Conservation (phyloP, 2,113 vertebrate genomes). For the Clupea harengus region DNA sequence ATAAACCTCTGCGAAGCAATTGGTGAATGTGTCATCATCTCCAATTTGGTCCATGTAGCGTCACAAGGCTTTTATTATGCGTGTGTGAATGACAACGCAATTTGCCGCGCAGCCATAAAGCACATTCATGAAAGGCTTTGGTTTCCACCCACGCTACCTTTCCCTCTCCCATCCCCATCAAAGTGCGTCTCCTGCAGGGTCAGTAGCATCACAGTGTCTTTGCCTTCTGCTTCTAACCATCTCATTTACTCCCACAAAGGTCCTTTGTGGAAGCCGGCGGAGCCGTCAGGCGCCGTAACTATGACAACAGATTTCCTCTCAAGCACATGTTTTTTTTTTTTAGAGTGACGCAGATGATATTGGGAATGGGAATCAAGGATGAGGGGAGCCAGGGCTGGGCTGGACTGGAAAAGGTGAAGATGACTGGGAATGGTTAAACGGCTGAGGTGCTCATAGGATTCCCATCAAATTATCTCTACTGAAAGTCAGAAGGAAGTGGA, state of each 20-base stretch:
- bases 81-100: neutral
- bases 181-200: conserved; percentile 23
- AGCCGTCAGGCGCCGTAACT: conserved; percentile 47
- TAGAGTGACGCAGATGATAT: neutral
- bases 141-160: neutral
- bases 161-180: conserved; percentile 20
- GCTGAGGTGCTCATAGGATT: neutral
- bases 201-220: conserved; percentile 36
- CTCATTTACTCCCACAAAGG: conserved; percentile 49
- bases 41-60: neutral
- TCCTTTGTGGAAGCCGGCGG: conserved; percentile 15
- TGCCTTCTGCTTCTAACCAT: conserved; percentile 39
- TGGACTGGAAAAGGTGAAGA: neutral
- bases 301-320: conserved; percentile 47
- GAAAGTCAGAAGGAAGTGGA: neutral
- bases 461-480: neutral
- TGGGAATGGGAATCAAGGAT: neutral
- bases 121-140: neutral
- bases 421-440: neutral
- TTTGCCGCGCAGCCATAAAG: neutral
- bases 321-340: neutral
- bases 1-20: neutral
- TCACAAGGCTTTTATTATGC: neutral
- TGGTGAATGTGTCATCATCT: neutral
- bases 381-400: neutral